Evolutionary conservation across 2,113 vertebrate genomes (phyloP).

Genomic region (Ramphastos sulfuratus): DNA sequence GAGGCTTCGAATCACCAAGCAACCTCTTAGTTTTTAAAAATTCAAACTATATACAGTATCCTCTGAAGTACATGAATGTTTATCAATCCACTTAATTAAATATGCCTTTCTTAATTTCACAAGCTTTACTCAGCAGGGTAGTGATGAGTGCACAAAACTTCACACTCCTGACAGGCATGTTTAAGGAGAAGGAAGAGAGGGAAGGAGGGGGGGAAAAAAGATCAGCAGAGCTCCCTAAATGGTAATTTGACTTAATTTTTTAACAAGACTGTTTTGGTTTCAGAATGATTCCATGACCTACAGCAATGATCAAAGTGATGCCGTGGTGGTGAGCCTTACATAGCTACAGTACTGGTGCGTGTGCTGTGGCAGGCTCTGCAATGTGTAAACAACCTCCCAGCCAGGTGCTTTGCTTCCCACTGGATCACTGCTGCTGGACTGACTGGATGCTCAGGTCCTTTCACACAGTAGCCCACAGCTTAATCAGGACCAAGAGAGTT

Average conservation of each 20-base stretch:
- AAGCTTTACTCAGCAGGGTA: neutral
- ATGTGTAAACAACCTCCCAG: neutral
- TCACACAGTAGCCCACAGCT: neutral
- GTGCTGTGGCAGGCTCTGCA: neutral
- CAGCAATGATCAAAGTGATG: constrained; percentile 43
- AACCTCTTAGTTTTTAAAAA: constrained; percentile 5
- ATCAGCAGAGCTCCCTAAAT: constrained; percentile 8
- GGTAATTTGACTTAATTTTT: constrained; percentile 49
- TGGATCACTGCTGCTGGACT: neutral
- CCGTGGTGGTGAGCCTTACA: neutral
- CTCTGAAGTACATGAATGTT: neutral
- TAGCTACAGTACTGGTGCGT: neutral
- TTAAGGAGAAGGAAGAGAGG: constrained; percentile 31
- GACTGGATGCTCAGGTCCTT: neutral
- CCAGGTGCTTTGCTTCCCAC: constrained; percentile 3
- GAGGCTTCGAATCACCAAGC: constrained; percentile 1
- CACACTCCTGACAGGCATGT: constrained; percentile 16
- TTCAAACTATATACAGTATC: neutral
- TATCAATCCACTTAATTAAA: constrained; percentile 15
- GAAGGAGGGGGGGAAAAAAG: neutral
- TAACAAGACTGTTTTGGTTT: constrained; percentile 53
- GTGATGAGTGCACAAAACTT: constrained; percentile 26
- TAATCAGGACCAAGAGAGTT: neutral
- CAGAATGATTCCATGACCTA: constrained; percentile 38
- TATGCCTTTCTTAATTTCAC: constrained; percentile 26